Conservation (phyloP, 2,888 invertebrate species). For the Leptinotarsa tumamoca region DNA sequence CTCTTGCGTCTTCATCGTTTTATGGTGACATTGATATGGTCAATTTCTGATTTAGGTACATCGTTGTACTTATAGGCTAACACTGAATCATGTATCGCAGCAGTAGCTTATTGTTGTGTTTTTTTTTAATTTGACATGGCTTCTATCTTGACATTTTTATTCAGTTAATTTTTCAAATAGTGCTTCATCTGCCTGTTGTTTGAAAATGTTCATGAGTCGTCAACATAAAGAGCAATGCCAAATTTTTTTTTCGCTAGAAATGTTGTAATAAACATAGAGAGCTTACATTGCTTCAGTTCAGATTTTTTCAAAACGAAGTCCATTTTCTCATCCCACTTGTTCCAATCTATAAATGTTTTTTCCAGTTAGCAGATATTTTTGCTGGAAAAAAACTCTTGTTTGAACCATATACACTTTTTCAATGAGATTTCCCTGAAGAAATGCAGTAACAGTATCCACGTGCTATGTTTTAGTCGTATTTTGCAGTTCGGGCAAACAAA, state of each 20-base stretch:
- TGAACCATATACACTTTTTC: background rate
- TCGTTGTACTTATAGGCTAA: conserved; percentile 22
- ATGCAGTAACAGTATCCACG: background rate
- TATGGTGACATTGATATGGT: conserved; percentile 10
- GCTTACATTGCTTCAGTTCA: background rate
- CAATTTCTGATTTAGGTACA: conserved; percentile 14
- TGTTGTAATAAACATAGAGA: background rate
- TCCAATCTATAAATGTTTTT: background rate
- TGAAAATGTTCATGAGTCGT: background rate
- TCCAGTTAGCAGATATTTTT: background rate
- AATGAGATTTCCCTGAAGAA: background rate
- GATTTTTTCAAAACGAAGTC: background rate
- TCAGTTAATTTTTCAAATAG: background rate
- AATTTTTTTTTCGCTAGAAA: background rate
- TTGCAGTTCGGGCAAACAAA: conserved; percentile 1
- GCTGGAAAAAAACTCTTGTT: background rate
- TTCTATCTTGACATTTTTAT: background rate
- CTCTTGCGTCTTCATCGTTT: background rate
- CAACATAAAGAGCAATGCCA: background rate
- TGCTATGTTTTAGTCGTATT: background rate
- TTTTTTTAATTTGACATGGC: background rate
- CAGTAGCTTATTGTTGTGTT: background rate
- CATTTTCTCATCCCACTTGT: background rate
- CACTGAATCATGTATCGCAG: background rate
- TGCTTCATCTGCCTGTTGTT: conserved; percentile 2